Conservation (phyloP, 2,113 vertebrate genomes). For the Macrotus californicus region DNA sequence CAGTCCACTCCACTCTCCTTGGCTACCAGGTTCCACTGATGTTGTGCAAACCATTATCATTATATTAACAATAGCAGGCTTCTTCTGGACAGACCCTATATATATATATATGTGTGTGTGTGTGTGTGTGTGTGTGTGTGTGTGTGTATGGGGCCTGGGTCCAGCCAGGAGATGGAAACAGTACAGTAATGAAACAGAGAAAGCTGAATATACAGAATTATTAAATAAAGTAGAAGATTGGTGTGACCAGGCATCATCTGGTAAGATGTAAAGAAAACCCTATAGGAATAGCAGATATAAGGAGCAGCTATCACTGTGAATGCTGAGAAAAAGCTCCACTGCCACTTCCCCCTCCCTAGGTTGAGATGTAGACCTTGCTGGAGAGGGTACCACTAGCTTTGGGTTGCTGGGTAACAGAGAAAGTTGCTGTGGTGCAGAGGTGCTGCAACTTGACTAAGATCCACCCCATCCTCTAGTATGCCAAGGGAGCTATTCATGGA, state of each 20-base stretch:
- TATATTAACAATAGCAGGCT: too few species aligned
- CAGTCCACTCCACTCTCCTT: too few species aligned
- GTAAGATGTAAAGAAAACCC: not conserved
- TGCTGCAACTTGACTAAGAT: not conserved
- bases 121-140: too few species aligned
- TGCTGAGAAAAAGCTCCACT: not conserved
- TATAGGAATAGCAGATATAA: not conserved
- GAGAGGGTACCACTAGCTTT: not conserved
- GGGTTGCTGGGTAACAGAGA: not conserved
- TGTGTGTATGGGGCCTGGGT: too few species aligned
- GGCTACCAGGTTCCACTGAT: too few species aligned
- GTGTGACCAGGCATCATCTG: not conserved
- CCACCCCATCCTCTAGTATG: not conserved
- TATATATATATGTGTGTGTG: too few species aligned
- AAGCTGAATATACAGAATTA: not conserved
- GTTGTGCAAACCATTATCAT: too few species aligned
- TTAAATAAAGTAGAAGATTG: not conserved
- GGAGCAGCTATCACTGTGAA: not conserved
- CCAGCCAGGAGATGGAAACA: not conserved
- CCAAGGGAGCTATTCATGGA: not conserved
- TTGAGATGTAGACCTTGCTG: not conserved
- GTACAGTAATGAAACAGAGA: not conserved
- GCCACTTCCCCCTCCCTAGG: not conserved
- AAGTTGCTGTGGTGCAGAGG: not conserved
- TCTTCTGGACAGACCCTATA: too few species aligned